Conservation (phyloP, 2,888 invertebrate species). For the Acanthopleura granulata region DNA sequence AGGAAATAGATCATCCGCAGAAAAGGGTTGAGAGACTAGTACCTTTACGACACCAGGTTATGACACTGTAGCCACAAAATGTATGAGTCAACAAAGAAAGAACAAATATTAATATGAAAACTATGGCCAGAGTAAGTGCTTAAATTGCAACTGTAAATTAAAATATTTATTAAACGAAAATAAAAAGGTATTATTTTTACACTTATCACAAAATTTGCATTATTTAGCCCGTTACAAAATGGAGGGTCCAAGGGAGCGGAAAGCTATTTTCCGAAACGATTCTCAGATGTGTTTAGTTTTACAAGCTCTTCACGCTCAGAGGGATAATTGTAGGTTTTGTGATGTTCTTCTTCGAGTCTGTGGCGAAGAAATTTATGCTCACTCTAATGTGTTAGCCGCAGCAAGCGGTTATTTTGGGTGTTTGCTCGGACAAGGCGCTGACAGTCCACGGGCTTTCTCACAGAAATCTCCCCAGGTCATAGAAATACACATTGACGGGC, state of each 20-base stretch:
- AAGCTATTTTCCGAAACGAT: constrained; percentile 37
- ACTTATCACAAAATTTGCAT: neutral
- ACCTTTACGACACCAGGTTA: no score
- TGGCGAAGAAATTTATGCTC: constrained; percentile 59
- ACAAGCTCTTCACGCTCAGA: constrained; percentile 49
- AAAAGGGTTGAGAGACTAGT: no score
- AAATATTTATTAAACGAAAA: neutral
- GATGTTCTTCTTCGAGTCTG: constrained; percentile 65
- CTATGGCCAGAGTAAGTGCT: no score
- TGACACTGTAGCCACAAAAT: no score
- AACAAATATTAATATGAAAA: no score
- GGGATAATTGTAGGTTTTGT: constrained; percentile 56
- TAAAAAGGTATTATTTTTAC: neutral
- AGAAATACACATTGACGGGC: constrained; percentile 64
- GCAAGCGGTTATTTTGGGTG: constrained; percentile 64
- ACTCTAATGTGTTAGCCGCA: constrained; percentile 65
- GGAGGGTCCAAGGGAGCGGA: constrained; percentile 34
- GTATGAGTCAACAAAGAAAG: no score
- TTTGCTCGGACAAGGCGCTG: constrained; percentile 55
- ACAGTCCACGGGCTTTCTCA: constrained; percentile 63
- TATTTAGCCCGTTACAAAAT: constrained; percentile 38
- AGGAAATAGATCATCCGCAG: no score
- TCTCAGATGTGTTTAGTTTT: constrained; percentile 38
- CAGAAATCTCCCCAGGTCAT: constrained; percentile 64
- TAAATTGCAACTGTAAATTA: no score